phyloP scores from a whole-genome alignment of 2,113 vertebrate species.

The Eonycteris spelaea region DNA sequence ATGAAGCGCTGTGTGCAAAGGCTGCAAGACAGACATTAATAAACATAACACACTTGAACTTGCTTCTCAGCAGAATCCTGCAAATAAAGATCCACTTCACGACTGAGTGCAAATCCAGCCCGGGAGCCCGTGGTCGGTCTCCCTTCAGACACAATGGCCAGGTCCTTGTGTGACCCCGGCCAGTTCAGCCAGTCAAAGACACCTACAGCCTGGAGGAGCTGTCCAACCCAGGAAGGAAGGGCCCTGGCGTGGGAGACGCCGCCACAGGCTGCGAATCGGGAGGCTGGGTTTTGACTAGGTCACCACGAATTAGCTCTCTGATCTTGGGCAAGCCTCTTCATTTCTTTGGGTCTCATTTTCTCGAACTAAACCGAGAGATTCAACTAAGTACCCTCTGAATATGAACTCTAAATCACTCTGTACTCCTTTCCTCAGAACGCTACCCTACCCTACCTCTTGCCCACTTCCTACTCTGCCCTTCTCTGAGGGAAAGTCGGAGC shows the following conservation, averaged over 20 bases:
- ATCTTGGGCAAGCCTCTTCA: not conserved
- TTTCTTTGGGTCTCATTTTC: not conserved
- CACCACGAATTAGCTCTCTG: not conserved
- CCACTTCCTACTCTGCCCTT: too few species aligned
- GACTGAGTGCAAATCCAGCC: not conserved
- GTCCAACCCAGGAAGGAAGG: not conserved
- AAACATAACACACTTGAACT: not conserved
- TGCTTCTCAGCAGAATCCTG: not conserved
- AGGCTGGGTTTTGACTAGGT: not conserved
- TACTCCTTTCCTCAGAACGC: not conserved
- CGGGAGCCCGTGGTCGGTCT: not conserved
- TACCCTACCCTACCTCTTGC: too few species aligned
- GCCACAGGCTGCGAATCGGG: not conserved
- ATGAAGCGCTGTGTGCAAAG: not conserved
- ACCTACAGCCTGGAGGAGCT: not conserved
- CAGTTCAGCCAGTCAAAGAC: not conserved
- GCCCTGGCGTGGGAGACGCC: too few species aligned
- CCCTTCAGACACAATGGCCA: not conserved
- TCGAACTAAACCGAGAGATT: not conserved
- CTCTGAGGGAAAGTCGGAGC: not conserved
- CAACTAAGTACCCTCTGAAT: not conserved
- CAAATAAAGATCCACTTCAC: not conserved
- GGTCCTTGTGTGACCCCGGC: not conserved
- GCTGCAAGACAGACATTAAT: not conserved
- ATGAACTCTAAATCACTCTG: not conserved